Evolutionary conservation across 2,113 vertebrate species (phyloP).

Genomic region (Kryptolebias marmoratus): DNA sequence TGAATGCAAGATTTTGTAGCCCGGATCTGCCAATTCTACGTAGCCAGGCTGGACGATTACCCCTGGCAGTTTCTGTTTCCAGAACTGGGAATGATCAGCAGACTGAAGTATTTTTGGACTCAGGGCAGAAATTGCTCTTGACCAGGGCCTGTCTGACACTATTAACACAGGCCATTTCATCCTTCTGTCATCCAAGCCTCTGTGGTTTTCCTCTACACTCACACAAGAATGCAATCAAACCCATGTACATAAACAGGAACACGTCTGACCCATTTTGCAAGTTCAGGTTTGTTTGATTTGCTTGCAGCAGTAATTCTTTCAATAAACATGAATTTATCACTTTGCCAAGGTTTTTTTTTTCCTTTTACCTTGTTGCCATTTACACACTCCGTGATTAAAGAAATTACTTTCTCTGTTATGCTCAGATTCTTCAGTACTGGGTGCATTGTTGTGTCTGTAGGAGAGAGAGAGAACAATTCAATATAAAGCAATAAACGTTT

Average conservation of each 20-base stretch:
- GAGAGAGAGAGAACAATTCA: slow-evolving; percentile 38
- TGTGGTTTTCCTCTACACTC: slow-evolving; percentile 42
- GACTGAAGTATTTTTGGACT: slow-evolving; percentile 34
- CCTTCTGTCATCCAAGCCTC: slow-evolving; percentile 54
- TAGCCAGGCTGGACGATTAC: slow-evolving; percentile 47
- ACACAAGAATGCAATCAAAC: slow-evolving; percentile 13
- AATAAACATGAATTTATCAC: slow-evolving; percentile 19
- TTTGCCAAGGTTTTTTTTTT: slow-evolving; percentile 11
- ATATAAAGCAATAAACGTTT: slow-evolving; percentile 41
- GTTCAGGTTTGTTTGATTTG: slow-evolving; percentile 24
- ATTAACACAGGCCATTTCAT: slow-evolving; percentile 68
- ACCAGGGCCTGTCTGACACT: slow-evolving; percentile 66
- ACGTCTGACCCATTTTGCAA: slow-evolving; percentile 3
- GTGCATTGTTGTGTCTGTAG: slow-evolving; percentile 89
- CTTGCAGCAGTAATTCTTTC: background rate
- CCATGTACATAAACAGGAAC: slow-evolving; percentile 18
- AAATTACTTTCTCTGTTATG: slow-evolving; percentile 84
- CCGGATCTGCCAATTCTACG: slow-evolving; percentile 44
- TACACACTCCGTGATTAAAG: slow-evolving; percentile 83
- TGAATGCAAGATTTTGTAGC: slow-evolving; percentile 28
- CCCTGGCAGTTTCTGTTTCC: slow-evolving; percentile 53
- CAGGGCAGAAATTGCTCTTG: slow-evolving; percentile 61
- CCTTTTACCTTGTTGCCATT: slow-evolving; percentile 84
- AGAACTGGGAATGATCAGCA: slow-evolving; percentile 58
- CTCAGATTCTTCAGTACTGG: slow-evolving; percentile 84